These are phyloP conservation scores for Drosophila yooni DNA, from an alignment of 2,888 invertebrate species.

Conservation along the genomic window DNA sequence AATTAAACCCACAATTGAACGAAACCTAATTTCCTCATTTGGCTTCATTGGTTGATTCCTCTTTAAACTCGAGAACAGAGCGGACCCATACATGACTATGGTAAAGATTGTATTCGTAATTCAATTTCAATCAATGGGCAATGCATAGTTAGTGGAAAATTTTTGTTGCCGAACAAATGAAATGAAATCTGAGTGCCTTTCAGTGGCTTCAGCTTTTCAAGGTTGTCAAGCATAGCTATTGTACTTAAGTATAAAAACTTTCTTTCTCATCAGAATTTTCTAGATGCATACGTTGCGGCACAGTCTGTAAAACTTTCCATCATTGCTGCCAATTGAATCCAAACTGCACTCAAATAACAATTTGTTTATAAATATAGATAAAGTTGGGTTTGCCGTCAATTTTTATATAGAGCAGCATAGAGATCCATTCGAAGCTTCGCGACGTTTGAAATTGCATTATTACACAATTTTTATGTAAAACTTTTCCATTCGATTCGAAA, in stretches of 20 bases:
- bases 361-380: constrained; percentile 47
- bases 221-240: constrained; percentile 32
- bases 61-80: constrained; percentile 12
- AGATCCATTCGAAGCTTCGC: not conserved
- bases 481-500: constrained; percentile 22
- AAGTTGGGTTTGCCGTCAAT: constrained; percentile 13
- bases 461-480: constrained; percentile 23
- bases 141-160: constrained; percentile 41
- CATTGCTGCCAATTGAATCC: constrained; percentile 63
- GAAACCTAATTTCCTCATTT: constrained; percentile 26
- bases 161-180: constrained; percentile 32
- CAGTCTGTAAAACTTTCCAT: constrained; percentile 67
- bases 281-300: constrained; percentile 25
- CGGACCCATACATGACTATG: constrained; percentile 5
- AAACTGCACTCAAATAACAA: constrained; percentile 57
- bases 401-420: not conserved
- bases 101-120: constrained; percentile 7
- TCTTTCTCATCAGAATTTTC: constrained; percentile 45
- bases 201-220: constrained; percentile 30
- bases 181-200: constrained; percentile 19
- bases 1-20: not conserved
- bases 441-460: constrained; percentile 27
- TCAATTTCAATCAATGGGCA: constrained; percentile 48
- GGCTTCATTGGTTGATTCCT: constrained; percentile 9
- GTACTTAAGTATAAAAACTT: constrained; percentile 20